Evolutionary conservation across 2,113 vertebrate species (phyloP).

Genomic region (Lichenostomus cassidix): DNA sequence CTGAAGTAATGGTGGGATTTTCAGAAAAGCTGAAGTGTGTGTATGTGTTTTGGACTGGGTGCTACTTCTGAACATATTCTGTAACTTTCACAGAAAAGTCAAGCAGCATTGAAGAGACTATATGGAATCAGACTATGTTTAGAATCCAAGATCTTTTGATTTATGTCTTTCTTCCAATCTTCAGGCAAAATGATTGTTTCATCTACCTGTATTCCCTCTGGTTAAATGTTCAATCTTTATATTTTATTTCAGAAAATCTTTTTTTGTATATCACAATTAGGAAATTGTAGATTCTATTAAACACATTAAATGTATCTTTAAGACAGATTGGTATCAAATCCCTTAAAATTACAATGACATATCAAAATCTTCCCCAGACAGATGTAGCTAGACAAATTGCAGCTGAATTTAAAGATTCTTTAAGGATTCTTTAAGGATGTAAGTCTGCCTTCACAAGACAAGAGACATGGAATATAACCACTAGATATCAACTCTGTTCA

Average conservation of each 20-base stretch:
- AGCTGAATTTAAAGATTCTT: not conserved
- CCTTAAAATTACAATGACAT: not conserved
- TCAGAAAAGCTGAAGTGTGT: not conserved
- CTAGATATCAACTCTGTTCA: not conserved
- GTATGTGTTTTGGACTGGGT: not conserved
- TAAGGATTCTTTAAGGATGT: not conserved
- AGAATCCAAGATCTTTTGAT: not conserved
- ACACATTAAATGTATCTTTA: not conserved
- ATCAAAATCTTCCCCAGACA: not conserved
- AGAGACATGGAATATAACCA: not conserved
- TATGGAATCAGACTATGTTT: not conserved
- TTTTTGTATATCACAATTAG: not conserved
- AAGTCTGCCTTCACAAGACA: not conserved
- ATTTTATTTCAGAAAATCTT: not conserved
- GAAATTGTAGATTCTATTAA: not conserved
- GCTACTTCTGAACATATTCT: not conserved
- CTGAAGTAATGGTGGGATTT: not conserved
- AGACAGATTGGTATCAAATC: not conserved
- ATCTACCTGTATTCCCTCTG: not conserved
- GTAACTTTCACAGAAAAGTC: not conserved
- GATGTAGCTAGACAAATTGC: not conserved
- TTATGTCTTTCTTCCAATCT: not conserved
- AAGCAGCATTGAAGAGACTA: not conserved
- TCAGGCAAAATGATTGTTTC: not conserved
- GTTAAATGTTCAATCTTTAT: not conserved